Percentiles rank a stretch among this genome's conserved stretches.
Conservation (phyloP, 2,113 vertebrate genomes). For the Callospermophilus lateralis region DNA sequence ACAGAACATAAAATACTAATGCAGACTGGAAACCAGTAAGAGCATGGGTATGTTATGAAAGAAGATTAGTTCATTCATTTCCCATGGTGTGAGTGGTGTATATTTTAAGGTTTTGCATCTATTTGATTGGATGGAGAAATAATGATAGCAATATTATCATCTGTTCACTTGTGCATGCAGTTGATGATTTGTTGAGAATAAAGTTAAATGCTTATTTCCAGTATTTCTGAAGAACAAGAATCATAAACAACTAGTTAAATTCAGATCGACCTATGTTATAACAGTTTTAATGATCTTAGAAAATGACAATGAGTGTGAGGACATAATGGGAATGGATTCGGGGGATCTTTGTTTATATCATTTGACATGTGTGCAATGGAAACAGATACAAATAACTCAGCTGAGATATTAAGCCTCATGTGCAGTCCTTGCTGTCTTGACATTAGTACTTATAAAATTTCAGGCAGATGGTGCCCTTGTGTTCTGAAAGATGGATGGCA, state of each 20-base stretch:
- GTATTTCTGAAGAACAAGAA: not conserved
- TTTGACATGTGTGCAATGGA: not conserved
- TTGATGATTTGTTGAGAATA: not conserved
- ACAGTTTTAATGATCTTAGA: not conserved
- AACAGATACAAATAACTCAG: not conserved
- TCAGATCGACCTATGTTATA: not conserved
- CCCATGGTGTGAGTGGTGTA: not conserved
- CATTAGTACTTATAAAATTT: not conserved
- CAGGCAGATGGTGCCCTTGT: not conserved
- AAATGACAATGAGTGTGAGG: not conserved
- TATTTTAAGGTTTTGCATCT: not conserved
- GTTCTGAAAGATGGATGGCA: not conserved
- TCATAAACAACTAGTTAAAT: not conserved
- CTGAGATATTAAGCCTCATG: not conserved
- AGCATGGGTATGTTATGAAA: not conserved
- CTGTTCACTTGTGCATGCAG: not conserved
- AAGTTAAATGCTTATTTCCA: not conserved
- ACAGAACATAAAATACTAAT: not conserved
- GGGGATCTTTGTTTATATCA: not conserved
- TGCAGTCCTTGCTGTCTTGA: not conserved
- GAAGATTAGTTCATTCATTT: not conserved
- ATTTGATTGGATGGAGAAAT: not conserved
- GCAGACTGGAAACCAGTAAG: not conserved
- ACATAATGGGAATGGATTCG: not conserved
- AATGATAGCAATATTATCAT: not conserved